These are phyloP conservation scores for Gavia stellata DNA, from an alignment of 2,113 vertebrate genomes.

Conservation along the genomic window DNA sequence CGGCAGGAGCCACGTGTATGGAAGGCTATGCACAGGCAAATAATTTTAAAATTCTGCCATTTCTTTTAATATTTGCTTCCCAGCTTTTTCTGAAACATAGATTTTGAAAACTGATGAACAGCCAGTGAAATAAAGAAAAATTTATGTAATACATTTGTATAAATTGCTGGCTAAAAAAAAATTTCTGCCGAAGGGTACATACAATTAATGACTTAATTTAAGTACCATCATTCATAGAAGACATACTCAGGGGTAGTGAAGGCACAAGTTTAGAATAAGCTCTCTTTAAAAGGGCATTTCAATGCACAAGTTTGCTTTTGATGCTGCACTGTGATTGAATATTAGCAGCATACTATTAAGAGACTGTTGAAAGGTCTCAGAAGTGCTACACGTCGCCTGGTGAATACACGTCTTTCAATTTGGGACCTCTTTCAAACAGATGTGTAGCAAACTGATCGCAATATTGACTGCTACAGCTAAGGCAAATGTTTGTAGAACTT, in stretches of 20 bases:
- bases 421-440: neutral
- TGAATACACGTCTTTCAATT: neutral
- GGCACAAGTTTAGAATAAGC: neutral
- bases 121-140: neutral
- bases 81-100: neutral
- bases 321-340: neutral
- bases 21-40: neutral
- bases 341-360: neutral
- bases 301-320: neutral
- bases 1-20: neutral
- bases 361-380: neutral
- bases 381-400: neutral
- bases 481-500: neutral
- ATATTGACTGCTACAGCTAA: neutral
- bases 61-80: neutral
- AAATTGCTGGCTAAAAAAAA: neutral
- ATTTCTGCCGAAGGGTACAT: neutral
- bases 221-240: neutral
- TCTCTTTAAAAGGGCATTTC: neutral
- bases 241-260: neutral
- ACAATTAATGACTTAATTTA: neutral
- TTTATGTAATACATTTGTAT: neutral
- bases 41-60: neutral
- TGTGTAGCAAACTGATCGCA: neutral
- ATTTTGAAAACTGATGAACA: neutral